These are phyloP conservation scores for Phalloptychus januarius DNA, from an alignment of 2,797 vertebrate genomes.

Conservation along the genomic window DNA sequence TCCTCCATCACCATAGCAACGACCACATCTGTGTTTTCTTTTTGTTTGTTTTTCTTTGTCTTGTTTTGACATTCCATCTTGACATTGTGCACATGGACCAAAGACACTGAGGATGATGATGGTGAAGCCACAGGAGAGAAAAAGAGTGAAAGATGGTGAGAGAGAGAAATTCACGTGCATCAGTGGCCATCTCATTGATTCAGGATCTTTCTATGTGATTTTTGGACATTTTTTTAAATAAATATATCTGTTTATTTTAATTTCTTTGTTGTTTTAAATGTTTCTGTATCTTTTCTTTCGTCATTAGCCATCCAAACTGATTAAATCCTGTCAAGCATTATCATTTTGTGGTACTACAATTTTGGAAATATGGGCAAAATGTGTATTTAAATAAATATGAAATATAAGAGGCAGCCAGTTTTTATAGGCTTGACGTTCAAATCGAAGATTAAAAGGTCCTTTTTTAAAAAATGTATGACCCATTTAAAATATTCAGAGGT, in stretches of 20 bases:
- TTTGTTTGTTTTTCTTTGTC: constrained; percentile 19
- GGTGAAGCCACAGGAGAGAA: constrained; percentile 59
- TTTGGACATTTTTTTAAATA: constrained; percentile 26
- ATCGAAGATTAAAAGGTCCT: constrained; percentile 6
- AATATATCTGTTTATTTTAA: constrained; percentile 47
- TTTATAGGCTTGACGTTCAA: constrained; percentile 17
- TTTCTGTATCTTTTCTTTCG: constrained; percentile 34
- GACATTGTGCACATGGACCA: constrained; percentile 84
- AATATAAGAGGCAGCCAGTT: constrained; percentile 6
- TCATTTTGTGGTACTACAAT: constrained; percentile 52
- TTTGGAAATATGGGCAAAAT: constrained; percentile 18
- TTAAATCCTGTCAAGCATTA: constrained; percentile 17
- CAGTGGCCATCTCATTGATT: constrained; percentile 68
- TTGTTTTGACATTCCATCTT: constrained; percentile 78
- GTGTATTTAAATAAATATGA: constrained; percentile 10
- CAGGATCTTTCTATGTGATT: constrained; percentile 64
- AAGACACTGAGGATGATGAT: constrained; percentile 76
- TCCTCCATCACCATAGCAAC: constrained; percentile 80
- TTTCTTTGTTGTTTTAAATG: constrained; percentile 47
- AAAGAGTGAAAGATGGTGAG: constrained; percentile 56
- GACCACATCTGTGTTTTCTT: constrained; percentile 53
- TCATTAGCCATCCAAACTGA: constrained; percentile 42
- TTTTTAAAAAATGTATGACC: constrained; percentile 22
- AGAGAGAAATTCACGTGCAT: constrained; percentile 50
- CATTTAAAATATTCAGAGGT: constrained; percentile 39